Evolutionary conservation across 2,888 invertebrate species (phyloP).

Genomic region (Melipona bicolor): DNA sequence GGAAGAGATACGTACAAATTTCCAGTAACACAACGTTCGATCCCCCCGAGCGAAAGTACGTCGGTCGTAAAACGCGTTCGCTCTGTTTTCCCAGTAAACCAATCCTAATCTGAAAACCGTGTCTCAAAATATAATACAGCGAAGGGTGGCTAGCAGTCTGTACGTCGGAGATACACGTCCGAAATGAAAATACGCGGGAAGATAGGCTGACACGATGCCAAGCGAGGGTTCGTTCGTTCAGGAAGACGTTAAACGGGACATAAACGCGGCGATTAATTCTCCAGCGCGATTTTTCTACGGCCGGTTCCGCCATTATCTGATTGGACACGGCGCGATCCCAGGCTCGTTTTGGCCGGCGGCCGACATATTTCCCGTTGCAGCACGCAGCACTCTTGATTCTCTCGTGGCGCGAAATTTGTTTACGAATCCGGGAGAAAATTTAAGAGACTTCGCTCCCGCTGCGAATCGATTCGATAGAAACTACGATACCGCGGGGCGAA

Average conservation of each 20-base stretch:
- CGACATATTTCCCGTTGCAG: no score
- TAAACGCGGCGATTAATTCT: constrained; percentile 63
- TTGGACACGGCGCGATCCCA: constrained; percentile 33
- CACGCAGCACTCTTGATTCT: background rate
- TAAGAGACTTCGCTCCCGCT: background rate
- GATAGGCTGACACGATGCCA: constrained; percentile 56
- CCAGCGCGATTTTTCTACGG: constrained; percentile 53
- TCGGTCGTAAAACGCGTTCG: background rate
- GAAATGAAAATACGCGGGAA: constrained; percentile 7
- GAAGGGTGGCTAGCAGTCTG: background rate
- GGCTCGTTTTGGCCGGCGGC: constrained; percentile 1
- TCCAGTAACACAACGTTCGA: background rate
- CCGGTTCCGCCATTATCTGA: constrained; percentile 52
- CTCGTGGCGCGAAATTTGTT: constrained; percentile 7
- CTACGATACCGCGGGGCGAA: background rate
- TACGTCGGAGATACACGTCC: background rate
- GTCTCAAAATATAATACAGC: constrained; percentile 4
- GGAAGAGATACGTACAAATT: background rate
- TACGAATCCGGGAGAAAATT: background rate
- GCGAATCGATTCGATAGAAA: background rate
- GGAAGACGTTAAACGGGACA: constrained; percentile 51
- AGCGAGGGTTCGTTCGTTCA: constrained; percentile 19
- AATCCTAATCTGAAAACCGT: constrained; percentile 1
- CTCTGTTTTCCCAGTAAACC: background rate
- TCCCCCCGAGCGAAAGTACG: background rate